Conservation (phyloP, 1,140 invertebrate species). For the Aradophagus sp. region DNA sequence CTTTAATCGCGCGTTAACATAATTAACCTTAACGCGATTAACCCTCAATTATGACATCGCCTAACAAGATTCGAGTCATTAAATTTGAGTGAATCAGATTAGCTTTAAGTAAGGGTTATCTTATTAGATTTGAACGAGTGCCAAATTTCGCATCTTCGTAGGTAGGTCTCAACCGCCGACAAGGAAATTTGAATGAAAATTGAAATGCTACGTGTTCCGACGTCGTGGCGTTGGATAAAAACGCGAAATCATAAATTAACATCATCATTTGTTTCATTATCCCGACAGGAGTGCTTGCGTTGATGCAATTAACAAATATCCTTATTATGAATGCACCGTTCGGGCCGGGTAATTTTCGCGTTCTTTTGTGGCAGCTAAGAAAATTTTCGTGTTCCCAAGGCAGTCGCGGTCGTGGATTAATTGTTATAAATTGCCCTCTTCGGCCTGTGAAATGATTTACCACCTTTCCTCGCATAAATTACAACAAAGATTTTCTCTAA, state of each 20-base stretch:
- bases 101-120: slow-evolving; percentile 27
- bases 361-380: slow-evolving; percentile 41
- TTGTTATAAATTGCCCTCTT: slow-evolving; percentile 74
- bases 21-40: too few species aligned
- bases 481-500: slow-evolving; percentile 72
- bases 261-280: too few species aligned
- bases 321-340: slow-evolving; percentile 24
- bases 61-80: too few species aligned
- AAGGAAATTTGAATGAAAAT: slow-evolving; percentile 26
- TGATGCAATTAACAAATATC: slow-evolving; percentile 18
- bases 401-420: slow-evolving; percentile 61
- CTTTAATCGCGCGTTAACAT: too few species aligned
- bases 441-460: slow-evolving; percentile 72
- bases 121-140: slow-evolving; percentile 34
- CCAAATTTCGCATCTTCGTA: slow-evolving; percentile 22
- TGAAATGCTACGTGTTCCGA: slow-evolving; percentile 4
- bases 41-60: too few species aligned
- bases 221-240: background rate
- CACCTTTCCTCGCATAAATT: slow-evolving; percentile 69
- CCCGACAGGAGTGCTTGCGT: too few species aligned
- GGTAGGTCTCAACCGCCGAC: background rate
- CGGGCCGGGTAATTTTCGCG: slow-evolving; percentile 22
- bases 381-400: slow-evolving; percentile 43
- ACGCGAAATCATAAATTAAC: background rate
- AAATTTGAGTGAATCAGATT: slow-evolving; percentile 25